Conservation (phyloP, 1,140 invertebrate species). For the Brachionus paranguensis region DNA sequence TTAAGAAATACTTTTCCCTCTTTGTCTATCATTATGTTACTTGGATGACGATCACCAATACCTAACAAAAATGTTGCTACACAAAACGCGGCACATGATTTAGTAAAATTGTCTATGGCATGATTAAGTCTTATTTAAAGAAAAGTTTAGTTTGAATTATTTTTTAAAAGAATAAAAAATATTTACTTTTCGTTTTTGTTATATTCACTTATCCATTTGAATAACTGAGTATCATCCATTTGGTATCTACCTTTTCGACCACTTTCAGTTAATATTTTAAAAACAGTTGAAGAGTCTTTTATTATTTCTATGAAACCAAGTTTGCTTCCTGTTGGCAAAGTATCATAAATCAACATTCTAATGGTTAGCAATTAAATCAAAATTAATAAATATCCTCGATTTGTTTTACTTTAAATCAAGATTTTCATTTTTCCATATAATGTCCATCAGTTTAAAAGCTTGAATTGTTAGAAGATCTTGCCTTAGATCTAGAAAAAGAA, state of each 20-base stretch:
- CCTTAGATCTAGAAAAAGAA: constrained; percentile 62
- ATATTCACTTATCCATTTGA: constrained; percentile 83
- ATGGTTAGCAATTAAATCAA: not conserved
- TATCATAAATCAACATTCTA: constrained; percentile 90
- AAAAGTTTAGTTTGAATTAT: not conserved
- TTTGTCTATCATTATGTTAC: constrained; percentile 97
- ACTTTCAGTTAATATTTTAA: constrained; percentile 86
- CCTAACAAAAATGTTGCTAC: constrained; percentile 97
- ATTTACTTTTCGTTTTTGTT: constrained; percentile 61
- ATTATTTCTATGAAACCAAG: constrained; percentile 90
- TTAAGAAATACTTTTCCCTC: constrained; percentile 60
- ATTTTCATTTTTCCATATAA: constrained; percentile 85
- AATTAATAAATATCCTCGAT: not conserved
- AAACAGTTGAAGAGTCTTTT: constrained; percentile 83
- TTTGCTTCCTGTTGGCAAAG: constrained; percentile 83
- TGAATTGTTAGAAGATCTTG: constrained; percentile 96
- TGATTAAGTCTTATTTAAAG: constrained; percentile 63
- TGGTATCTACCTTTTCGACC: constrained; percentile 69
- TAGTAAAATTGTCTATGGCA: constrained; percentile 90
- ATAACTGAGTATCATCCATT: constrained; percentile 72
- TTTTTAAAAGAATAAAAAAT: not conserved
- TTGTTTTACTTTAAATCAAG: constrained; percentile 63
- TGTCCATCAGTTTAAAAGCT: constrained; percentile 88
- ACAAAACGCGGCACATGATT: constrained; percentile 95
- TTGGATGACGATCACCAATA: constrained; percentile 92